phyloP scores from a whole-genome alignment of 1,140 invertebrate genomes.

The Thaumatotibia leucotreta region DNA sequence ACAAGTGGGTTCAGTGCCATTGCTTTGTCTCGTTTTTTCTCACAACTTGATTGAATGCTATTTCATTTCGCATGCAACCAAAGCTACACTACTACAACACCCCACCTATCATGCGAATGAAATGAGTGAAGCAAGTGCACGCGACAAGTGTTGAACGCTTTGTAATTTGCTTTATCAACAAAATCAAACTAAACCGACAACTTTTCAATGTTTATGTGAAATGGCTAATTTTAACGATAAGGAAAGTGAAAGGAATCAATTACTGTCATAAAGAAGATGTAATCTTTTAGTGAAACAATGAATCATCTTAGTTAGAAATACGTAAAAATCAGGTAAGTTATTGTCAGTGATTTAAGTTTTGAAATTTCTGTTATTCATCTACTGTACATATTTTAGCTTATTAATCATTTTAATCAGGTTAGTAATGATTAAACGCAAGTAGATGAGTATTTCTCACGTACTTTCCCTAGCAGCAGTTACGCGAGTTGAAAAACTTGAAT shows the following conservation, averaged over 20 bases:
- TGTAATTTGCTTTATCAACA: constrained; percentile 3
- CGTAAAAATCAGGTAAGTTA: constrained; percentile 4
- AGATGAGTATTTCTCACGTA: constrained; percentile 8
- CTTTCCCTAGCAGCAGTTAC: constrained; percentile 19
- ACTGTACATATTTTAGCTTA: not conserved
- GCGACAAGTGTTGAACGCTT: constrained; percentile 9
- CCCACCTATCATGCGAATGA: not conserved
- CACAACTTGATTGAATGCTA: not conserved
- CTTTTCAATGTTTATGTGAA: not conserved
- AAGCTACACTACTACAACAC: not conserved
- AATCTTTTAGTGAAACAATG: not conserved
- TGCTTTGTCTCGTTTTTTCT: not conserved
- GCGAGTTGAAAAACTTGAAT: constrained; percentile 15
- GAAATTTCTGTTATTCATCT: constrained; percentile 1
- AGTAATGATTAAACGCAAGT: not conserved
- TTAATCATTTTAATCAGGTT: constrained; percentile 1
- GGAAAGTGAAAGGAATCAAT: not conserved
- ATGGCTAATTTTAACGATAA: not conserved
- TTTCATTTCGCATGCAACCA: not conserved
- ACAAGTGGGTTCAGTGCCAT: not conserved
- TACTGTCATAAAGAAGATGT: not conserved
- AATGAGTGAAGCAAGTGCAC: not conserved
- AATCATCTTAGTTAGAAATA: not conserved
- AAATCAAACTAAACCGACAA: constrained; percentile 12
- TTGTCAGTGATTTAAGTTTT: not conserved